Conservation (phyloP, 2,797 vertebrate genomes). For the Selene dorsalis region DNA sequence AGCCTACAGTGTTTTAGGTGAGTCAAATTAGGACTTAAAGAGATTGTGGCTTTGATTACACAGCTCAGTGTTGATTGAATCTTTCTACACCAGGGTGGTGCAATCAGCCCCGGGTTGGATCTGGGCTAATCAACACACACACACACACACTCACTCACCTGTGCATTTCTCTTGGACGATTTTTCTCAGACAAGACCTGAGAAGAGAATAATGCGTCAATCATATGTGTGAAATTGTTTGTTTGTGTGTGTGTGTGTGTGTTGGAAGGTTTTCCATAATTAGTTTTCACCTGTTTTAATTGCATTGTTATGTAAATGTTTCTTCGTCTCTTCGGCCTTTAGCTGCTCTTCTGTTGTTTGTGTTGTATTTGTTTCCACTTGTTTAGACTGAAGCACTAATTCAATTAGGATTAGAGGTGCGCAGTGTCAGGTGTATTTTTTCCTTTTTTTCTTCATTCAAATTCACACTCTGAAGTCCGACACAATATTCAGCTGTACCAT, state of each 20-base stretch:
- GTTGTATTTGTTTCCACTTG: neutral
- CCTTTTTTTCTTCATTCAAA: too few species aligned
- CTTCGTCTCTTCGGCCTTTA: neutral
- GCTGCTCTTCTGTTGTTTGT: neutral
- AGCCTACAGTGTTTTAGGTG: conserved; percentile 55
- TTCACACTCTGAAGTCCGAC: too few species aligned
- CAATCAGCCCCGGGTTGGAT: conserved; percentile 36
- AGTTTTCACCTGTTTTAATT: conserved; percentile 9
- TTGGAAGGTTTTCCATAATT: conserved; percentile 5
- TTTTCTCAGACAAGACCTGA: conserved; percentile 6
- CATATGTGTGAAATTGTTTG: neutral
- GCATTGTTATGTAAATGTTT: too few species aligned
- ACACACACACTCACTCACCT: conserved; percentile 20
- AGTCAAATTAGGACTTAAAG: conserved; percentile 59
- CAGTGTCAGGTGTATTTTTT: too few species aligned
- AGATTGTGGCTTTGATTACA: conserved; percentile 54
- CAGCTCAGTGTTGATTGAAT: conserved; percentile 53
- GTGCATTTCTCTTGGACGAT: neutral
- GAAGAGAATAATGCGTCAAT: neutral
- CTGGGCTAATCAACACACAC: conserved; percentile 4
- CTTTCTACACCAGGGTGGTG: conserved; percentile 8
- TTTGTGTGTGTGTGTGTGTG: neutral
- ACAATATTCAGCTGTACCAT: too few species aligned
- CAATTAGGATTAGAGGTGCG: neutral
- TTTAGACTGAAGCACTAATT: neutral